Evolutionary conservation across 2,888 invertebrate genomes (phyloP), one percentile per base, ranked within the genome.

Genomic region (Gerosis bhagava): DNA sequence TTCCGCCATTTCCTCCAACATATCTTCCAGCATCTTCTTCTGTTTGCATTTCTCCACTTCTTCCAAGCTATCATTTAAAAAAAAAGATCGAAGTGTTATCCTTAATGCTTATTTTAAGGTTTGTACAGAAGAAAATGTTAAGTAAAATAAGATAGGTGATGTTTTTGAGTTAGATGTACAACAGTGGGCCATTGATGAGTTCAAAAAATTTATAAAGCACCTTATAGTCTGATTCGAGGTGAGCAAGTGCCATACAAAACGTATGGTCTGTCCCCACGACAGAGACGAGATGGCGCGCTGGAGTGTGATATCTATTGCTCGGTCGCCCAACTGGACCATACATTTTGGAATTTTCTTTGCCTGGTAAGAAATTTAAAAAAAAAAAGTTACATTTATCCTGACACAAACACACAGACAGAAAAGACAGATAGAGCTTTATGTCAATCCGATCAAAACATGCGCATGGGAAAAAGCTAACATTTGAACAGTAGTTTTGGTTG

Each of bases 31-130:
- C 74, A 98, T 91, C 79, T 98, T 97, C 57, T 94, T 93, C 69
- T 96, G 93, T 76, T 99, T 99, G 70, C 96, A 98, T 59, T 94
- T 94, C 80, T 99, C 99, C 4, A 99, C 96, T 70, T 98, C 98
- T 79, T 98, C 97, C 66, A 94, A 92, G 61, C 96, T 98, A 19
- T 5, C 19, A 19, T 19, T 5, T 19, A 6, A 25, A 25, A 5
- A 16, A 13, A n/a, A 8, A 34, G n/a, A n/a, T n/a, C n/a, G n/a
- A n/a, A n/a, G n/a, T n/a, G n/a, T n/a, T n/a, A n/a, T n/a, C n/a
- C n/a, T n/a, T n/a, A n/a, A n/a, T n/a, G n/a, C n/a, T n/a, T n/a
- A n/a, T n/a, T n/a, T n/a, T n/a, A n/a, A n/a, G n/a, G n/a, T n/a
- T n/a, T n/a, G n/a, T n/a, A n/a, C n/a, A n/a, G n/a, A n/a, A n/a